Base-by-base conservation (phyloP, 1,140 invertebrate genomes). In the Portunus trituberculatus region DNA sequence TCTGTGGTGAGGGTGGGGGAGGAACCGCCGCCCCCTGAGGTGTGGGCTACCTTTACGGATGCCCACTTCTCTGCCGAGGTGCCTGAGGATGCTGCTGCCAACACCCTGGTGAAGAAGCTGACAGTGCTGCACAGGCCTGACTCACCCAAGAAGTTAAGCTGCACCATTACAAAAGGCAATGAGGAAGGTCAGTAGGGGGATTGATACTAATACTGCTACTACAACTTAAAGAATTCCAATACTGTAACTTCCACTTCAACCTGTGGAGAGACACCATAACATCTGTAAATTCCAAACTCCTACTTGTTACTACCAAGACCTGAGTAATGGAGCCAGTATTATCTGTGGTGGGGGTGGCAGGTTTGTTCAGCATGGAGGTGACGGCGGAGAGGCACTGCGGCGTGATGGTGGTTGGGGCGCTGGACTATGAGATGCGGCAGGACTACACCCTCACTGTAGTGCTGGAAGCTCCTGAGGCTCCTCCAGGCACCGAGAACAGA, bases 311-410 rank as follows among this genome's bases (percentile, higher is more conserved):
- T 20, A 59, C 52, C 16, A 59, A 2, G 0, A 59, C 12, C 10
- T 59, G 52, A 59, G 52, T 59, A 59, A 59, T 59, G 52, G 10
- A 4, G 16, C 10, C 52, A 59, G 16, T 12, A 20, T 25, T n/a
- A 76, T 25, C n/a, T 76, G 67, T 76, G n/a, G n/a, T 25, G 4
- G n/a, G 4, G 67, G 1, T 8, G 67, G 67, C 91, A 95, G 94
- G 31, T 28, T 82, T 12, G 45, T 95, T 95, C 82, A 39, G 25
- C 12, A 88, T 89, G 84, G 91, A 95, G 32, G 91, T 95, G 45
- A 95, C 94, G 28, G 28, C 48, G 86, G 94, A 95, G 39, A 14
- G 84, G 14, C 94, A 95, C 25, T 95, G 94, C 88, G 94, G 91
- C 10, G 25, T 95, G 20, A 28, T 88, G 20, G 29, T 95, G 28